phyloP scores from a whole-genome alignment of 2,113 vertebrate species.

The Grammomys dolichurus region DNA sequence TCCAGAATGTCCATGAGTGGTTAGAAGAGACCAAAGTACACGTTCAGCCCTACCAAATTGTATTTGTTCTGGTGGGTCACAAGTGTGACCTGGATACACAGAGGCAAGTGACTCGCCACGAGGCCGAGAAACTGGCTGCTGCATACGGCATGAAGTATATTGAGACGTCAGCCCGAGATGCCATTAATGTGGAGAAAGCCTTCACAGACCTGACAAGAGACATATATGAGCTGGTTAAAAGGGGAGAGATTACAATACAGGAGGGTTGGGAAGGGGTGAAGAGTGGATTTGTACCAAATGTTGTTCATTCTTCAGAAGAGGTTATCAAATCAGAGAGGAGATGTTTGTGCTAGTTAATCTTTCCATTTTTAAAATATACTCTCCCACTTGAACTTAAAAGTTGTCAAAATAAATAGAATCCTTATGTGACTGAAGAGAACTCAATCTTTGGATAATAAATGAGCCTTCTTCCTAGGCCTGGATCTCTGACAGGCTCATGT shows the following conservation, averaged over 20 bases:
- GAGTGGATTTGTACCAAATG: slow-evolving; percentile 97
- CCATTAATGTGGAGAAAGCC: slow-evolving; percentile 98
- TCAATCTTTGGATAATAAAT: slow-evolving; percentile 74
- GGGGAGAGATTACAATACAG: slow-evolving; percentile 97
- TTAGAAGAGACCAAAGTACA: slow-evolving; percentile 96
- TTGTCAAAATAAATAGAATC: slow-evolving; percentile 59
- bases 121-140: slow-evolving; percentile 96
- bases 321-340: slow-evolving; percentile 94
- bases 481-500: slow-evolving; percentile 34
- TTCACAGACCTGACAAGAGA: slow-evolving; percentile 97
- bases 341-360: slow-evolving; percentile 93
- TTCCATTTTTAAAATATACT: slow-evolving; percentile 84
- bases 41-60: slow-evolving; percentile 96
- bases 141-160: slow-evolving; percentile 96
- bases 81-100: slow-evolving; percentile 97
- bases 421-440: slow-evolving; percentile 77
- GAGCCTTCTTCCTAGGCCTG: slow-evolving; percentile 69
- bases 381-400: slow-evolving; percentile 83
- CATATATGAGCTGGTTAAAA: slow-evolving; percentile 96
- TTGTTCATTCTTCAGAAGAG: slow-evolving; percentile 97
- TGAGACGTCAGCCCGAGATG: slow-evolving; percentile 96
- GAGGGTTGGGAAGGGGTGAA: slow-evolving; percentile 99
- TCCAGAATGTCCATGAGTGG: slow-evolving; percentile 97
- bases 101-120: slow-evolving; percentile 95
- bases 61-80: slow-evolving; percentile 97